phyloP scores from a whole-genome alignment of 2,888 invertebrate species.

The Amblyteles armatorius region DNA sequence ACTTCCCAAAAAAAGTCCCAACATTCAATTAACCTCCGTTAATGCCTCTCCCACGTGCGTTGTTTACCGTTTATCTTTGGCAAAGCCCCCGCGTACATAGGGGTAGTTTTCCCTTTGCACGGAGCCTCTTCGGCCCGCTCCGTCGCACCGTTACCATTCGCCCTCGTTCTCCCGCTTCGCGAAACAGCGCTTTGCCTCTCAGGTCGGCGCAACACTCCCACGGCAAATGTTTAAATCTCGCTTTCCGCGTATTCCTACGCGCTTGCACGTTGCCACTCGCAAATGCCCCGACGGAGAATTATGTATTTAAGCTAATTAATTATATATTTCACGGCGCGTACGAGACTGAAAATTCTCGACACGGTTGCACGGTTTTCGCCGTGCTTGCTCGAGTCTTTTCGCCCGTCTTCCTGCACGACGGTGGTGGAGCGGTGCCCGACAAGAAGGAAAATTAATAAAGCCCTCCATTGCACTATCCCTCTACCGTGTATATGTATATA shows the following conservation, averaged over 20 bases:
- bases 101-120: neutral
- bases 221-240: conserved; percentile 46
- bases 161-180: neutral
- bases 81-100: neutral
- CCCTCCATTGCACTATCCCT: neutral
- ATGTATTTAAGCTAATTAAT: conserved; percentile 56
- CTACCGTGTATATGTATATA: neutral
- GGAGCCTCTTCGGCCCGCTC: no score
- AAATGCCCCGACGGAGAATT: neutral
- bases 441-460: conserved; percentile 45
- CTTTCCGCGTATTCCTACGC: conserved; percentile 4
- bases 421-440: neutral
- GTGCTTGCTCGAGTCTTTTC: conserved; percentile 7
- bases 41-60: conserved; percentile 14
- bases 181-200: neutral
- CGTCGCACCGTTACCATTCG: no score
- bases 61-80: conserved; percentile 20
- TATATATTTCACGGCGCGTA: conserved; percentile 11
- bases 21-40: neutral
- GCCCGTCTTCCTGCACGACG: neutral
- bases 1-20: neutral
- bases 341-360: conserved; percentile 19
- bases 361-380: conserved; percentile 15
- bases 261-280: conserved; percentile 15
- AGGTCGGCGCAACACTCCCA: neutral